phyloP scores from a whole-genome alignment of 2,888 invertebrate genomes.

The Oscheius sp. region DNA sequence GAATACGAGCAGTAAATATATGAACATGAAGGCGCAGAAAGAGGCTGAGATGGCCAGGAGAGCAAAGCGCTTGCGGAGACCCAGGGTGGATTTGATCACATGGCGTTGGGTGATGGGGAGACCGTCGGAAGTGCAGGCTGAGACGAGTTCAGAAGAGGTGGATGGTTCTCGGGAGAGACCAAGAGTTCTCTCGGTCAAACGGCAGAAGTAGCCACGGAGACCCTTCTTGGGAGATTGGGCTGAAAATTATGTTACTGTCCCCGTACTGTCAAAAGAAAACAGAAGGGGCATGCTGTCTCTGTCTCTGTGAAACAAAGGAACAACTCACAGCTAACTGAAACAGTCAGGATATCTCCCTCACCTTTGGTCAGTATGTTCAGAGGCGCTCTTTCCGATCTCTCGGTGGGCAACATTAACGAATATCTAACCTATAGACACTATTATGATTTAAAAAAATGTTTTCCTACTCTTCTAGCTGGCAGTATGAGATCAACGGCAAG shows the following conservation, averaged over 20 bases:
- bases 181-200: constrained; percentile 24
- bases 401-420: constrained; percentile 58
- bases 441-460: background rate
- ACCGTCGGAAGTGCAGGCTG: constrained; percentile 16
- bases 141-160: constrained; percentile 28
- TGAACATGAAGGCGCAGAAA: constrained; percentile 57
- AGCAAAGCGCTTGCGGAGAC: constrained; percentile 65
- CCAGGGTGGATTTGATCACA: constrained; percentile 62
- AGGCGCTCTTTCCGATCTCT: constrained; percentile 43
- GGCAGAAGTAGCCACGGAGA: background rate
- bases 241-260: background rate
- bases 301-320: background rate
- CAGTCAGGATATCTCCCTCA: constrained; percentile 27
- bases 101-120: constrained; percentile 51
- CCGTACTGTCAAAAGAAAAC: background rate
- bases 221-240: constrained; percentile 26
- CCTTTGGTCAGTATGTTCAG: constrained; percentile 49
- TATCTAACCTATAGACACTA: constrained; percentile 47
- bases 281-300: background rate
- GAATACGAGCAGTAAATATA: constrained; percentile 44
- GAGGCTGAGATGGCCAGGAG: constrained; percentile 56
- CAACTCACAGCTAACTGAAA: background rate
- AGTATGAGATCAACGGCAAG: constrained; percentile 57
- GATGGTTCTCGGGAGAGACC: constrained; percentile 26
- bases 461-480: constrained; percentile 50